These are phyloP conservation scores for Bombylius discolor DNA, from an alignment of 2,888 invertebrate species.

Conservation along the genomic window DNA sequence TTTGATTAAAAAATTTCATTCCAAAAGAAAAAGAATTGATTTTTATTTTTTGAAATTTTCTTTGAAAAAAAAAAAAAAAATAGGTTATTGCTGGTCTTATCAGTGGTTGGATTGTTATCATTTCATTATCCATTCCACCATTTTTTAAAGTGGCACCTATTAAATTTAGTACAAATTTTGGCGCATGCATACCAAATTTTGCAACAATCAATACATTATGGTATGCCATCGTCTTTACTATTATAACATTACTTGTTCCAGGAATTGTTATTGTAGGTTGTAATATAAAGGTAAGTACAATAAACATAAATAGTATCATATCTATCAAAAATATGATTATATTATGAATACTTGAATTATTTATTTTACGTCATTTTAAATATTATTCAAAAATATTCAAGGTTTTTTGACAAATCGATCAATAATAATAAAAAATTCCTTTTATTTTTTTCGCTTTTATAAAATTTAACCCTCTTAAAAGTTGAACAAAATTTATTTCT, in stretches of 20 bases:
- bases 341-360: too few relatives aligned
- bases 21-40: not conserved
- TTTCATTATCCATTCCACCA: conserved; percentile 51
- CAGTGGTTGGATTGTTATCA: conserved; percentile 52
- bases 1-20: too few relatives aligned
- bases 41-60: not conserved
- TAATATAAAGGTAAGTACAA: conserved; percentile 47
- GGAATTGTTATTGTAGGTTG: conserved; percentile 55
- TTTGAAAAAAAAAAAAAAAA: too few relatives aligned
- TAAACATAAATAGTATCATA: too few relatives aligned
- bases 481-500: too few relatives aligned
- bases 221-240: conserved; percentile 52
- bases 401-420: too few relatives aligned
- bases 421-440: too few relatives aligned
- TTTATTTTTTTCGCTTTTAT: too few relatives aligned
- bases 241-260: conserved; percentile 52
- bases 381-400: too few relatives aligned
- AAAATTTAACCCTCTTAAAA: too few relatives aligned
- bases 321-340: too few relatives aligned
- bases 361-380: too few relatives aligned
- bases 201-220: conserved; percentile 47
- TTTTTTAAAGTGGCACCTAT: conserved; percentile 47
- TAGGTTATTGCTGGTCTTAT: conserved; percentile 50
- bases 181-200: conserved; percentile 55
- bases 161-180: conserved; percentile 42